phyloP scores from a whole-genome alignment of 2,888 invertebrate genomes.

The Galerucella calmariensis region DNA sequence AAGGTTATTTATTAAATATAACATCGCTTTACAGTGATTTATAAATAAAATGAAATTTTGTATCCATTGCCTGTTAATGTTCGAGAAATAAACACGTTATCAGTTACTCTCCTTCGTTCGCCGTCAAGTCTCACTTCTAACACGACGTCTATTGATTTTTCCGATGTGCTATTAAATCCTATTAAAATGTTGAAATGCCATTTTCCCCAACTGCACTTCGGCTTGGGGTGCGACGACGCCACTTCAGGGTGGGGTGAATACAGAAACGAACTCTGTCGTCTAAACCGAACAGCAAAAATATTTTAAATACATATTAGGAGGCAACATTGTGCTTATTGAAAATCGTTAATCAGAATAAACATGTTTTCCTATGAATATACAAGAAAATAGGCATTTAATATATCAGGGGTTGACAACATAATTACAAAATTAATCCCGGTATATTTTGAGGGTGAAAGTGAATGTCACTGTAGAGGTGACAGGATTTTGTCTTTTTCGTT shows the following conservation, averaged over 20 bases:
- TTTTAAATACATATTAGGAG: too few relatives aligned
- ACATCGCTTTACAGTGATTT: too few relatives aligned
- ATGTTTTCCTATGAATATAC: too few relatives aligned
- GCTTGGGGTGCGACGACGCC: conserved; percentile 34
- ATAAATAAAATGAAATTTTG: not conserved
- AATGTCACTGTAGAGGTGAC: too few relatives aligned
- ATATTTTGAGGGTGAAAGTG: too few relatives aligned
- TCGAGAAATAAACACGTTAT: conserved; percentile 1
- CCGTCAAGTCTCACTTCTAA: conserved; percentile 21
- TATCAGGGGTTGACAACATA: too few relatives aligned
- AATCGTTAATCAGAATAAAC: too few relatives aligned
- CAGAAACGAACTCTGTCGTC: conserved; percentile 8
- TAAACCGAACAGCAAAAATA: not conserved
- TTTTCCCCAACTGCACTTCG: conserved; percentile 42
- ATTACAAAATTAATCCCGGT: too few relatives aligned
- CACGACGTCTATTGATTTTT: conserved; percentile 44
- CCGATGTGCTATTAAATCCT: conserved; percentile 44
- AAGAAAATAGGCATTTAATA: too few relatives aligned
- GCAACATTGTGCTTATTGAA: too few relatives aligned
- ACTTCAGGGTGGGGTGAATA: conserved; percentile 16
- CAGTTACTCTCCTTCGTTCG: not conserved
- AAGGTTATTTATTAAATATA: too few relatives aligned
- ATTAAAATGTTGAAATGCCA: conserved; percentile 48
- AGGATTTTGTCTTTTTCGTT: too few relatives aligned
- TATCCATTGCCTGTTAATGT: not conserved